These are phyloP conservation scores for Jacana jacana DNA, from an alignment of 2,113 vertebrate genomes.

Conservation along the genomic window DNA sequence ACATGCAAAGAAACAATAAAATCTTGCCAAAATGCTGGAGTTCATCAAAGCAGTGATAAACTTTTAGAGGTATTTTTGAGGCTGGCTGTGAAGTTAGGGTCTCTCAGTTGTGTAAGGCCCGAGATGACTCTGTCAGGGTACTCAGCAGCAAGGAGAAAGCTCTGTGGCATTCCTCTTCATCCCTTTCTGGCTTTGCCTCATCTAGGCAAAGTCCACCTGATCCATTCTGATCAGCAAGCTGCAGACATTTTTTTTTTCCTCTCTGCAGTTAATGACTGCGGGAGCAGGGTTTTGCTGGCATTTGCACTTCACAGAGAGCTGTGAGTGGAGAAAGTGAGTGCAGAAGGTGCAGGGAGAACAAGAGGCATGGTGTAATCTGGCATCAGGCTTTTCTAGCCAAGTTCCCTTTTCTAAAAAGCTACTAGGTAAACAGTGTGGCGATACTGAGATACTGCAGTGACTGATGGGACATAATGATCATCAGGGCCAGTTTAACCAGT, in stretches of 20 bases:
- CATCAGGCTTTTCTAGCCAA: not conserved
- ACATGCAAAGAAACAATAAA: not conserved
- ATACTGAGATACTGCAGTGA: not conserved
- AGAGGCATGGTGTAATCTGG: not conserved
- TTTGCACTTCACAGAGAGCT: not conserved
- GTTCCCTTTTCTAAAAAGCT: not conserved
- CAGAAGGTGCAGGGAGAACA: not conserved
- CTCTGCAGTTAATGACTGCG: not conserved
- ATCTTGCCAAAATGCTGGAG: not conserved
- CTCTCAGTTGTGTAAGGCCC: not conserved
- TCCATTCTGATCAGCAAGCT: not conserved
- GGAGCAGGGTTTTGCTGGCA: not conserved
- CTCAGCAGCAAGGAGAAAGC: not conserved
- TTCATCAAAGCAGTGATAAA: not conserved
- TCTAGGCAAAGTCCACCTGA: not conserved
- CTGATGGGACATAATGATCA: not conserved
- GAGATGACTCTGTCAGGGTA: not conserved
- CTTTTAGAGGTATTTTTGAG: not conserved
- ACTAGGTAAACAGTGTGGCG: not conserved
- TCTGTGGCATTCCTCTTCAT: not conserved
- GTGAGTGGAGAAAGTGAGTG: fast-evolving
- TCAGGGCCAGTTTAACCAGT: not conserved
- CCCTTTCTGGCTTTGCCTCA: not conserved
- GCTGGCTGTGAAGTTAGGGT: not conserved
- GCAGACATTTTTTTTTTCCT: not conserved